phyloP scores from a whole-genome alignment of 2,797 vertebrate species.

The Lacerta viridis region DNA sequence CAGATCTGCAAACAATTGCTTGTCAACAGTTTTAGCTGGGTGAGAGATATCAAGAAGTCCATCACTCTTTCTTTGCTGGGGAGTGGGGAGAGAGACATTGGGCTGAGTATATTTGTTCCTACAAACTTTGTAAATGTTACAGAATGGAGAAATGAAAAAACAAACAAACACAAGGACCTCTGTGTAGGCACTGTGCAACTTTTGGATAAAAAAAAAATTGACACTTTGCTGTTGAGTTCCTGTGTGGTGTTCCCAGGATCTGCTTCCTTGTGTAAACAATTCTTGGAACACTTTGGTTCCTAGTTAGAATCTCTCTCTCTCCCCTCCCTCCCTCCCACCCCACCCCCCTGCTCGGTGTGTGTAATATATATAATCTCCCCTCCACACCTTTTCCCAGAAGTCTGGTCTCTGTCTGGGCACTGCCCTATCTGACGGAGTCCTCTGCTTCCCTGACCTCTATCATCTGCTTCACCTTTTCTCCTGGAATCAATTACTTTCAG shows the following conservation, averaged over 20 bases:
- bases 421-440: conserved; percentile 5
- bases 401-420: background rate
- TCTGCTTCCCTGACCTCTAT: conserved; percentile 17
- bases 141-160: background rate
- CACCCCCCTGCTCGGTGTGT: background rate
- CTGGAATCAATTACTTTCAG: conserved; percentile 38
- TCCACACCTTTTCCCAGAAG: conserved; percentile 28
- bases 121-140: background rate
- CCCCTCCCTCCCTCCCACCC: background rate
- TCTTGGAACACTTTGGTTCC: background rate
- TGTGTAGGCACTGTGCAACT: too few relatives aligned
- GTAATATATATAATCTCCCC: background rate
- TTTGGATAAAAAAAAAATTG: background rate
- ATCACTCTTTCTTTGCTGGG: too few relatives aligned
- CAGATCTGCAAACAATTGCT: too few relatives aligned
- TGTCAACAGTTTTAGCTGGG: too few relatives aligned
- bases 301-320: background rate
- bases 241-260: background rate
- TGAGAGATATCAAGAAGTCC: too few relatives aligned
- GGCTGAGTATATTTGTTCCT: background rate
- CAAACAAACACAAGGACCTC: background rate
- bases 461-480: background rate
- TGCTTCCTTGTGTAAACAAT: background rate
- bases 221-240: background rate
- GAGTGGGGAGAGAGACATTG: background rate